Percentiles rank a stretch among this genome's conserved stretches.
These are phyloP conservation scores for Amphipyra berbera DNA, from an alignment of 2,888 invertebrate species.

Conservation along the genomic window DNA sequence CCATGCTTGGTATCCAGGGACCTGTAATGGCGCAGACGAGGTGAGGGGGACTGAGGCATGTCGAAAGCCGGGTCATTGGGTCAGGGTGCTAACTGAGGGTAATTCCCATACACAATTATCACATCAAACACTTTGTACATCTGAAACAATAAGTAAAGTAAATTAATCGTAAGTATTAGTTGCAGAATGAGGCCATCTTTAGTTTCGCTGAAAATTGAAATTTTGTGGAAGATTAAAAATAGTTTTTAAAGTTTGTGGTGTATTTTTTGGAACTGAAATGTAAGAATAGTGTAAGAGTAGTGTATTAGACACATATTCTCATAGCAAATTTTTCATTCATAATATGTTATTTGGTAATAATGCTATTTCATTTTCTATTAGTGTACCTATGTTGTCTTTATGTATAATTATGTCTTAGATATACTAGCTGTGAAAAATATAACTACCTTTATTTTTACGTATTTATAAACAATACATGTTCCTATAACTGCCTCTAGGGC, in stretches of 20 bases:
- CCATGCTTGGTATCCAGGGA: constrained; percentile 87
- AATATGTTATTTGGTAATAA: too few species aligned
- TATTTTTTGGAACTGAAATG: not conserved
- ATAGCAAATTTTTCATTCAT: too few species aligned
- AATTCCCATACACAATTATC: constrained; percentile 84
- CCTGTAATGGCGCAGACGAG: constrained; percentile 95
- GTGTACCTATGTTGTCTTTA: too few species aligned
- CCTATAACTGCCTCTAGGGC: too few species aligned
- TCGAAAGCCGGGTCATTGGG: constrained; percentile 92
- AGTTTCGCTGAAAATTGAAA: constrained; percentile 47
- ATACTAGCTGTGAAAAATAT: too few species aligned
- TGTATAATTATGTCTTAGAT: too few species aligned
- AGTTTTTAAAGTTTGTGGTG: not conserved
- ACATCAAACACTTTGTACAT: constrained; percentile 89
- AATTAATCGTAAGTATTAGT: constrained; percentile 48
- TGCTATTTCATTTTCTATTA: too few species aligned
- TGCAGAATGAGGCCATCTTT: constrained; percentile 35
- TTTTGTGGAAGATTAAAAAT: constrained; percentile 24
- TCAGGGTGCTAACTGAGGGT: constrained; percentile 84
- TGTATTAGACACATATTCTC: not conserved
- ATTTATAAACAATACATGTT: too few species aligned
- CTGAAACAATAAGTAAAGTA: constrained; percentile 83
- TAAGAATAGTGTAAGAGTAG: constrained; percentile 1
- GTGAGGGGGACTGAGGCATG: constrained; percentile 92
- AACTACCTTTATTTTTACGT: too few species aligned